Conservation (phyloP, 2,888 invertebrate genomes). For the Ectropis crepuscularia region DNA sequence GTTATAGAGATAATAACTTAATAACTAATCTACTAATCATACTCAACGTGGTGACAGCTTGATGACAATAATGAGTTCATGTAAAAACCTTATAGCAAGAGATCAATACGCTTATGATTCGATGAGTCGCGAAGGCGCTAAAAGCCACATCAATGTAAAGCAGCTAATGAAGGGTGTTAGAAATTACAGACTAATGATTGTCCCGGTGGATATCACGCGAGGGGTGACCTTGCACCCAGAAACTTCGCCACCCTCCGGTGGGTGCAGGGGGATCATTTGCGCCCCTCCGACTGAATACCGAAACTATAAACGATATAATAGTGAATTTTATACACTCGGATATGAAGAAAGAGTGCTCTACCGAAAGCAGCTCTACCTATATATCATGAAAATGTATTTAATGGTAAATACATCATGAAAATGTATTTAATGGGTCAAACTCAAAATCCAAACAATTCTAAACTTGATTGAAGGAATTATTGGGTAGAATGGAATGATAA, state of each 20-base stretch:
- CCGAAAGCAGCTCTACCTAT: too few species aligned
- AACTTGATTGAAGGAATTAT: too few species aligned
- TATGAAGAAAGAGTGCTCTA: too few species aligned
- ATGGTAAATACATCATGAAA: too few species aligned
- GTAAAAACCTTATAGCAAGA: background rate
- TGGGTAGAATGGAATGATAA: too few species aligned
- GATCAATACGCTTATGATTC: background rate
- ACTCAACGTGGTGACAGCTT: too few species aligned
- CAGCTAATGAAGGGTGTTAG: slow-evolving; percentile 47
- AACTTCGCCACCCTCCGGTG: slow-evolving; percentile 8
- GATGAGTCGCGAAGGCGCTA: slow-evolving; percentile 19
- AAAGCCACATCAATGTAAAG: slow-evolving; percentile 34
- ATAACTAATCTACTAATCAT: too few species aligned
- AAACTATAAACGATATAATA: slow-evolving; percentile 45
- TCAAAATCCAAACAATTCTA: too few species aligned
- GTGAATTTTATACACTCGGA: slow-evolving; percentile 11
- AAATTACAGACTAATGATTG: slow-evolving; percentile 52
- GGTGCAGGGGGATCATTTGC: background rate
- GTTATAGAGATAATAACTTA: too few species aligned
- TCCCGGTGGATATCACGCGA: slow-evolving; percentile 58
- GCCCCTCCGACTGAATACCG: slow-evolving; percentile 31
- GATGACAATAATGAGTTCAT: background rate
- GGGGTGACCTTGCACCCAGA: slow-evolving; percentile 63
- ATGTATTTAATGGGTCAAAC: too few species aligned
- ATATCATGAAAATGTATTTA: too few species aligned